Conservation (phyloP, 2,888 invertebrate genomes). For the Drosophila affinis region DNA sequence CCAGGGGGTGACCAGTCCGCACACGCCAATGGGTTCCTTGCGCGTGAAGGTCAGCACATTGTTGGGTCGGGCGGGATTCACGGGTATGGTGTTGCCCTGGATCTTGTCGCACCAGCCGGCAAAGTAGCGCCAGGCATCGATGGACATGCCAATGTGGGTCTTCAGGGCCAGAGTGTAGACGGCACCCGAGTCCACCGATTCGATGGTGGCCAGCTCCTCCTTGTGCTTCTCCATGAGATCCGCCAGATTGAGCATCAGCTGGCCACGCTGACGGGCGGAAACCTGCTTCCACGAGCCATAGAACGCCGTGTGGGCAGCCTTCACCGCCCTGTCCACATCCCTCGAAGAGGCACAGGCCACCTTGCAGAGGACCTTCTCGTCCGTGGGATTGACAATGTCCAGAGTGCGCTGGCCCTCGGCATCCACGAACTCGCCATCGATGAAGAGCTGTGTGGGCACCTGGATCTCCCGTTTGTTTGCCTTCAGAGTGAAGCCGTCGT, state of each 20-base stretch:
- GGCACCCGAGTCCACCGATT: conserved; percentile 96
- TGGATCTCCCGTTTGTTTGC: conserved; percentile 93
- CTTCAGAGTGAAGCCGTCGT: conserved; percentile 90
- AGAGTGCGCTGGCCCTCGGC: conserved; percentile 88
- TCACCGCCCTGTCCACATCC: conserved; percentile 95
- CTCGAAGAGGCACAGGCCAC: conserved; percentile 89
- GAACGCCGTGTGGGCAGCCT: conserved; percentile 94
- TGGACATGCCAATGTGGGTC: conserved; percentile 98
- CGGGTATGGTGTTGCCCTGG: conserved; percentile 95
- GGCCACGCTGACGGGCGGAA: conserved; percentile 95
- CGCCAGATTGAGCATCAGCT: conserved; percentile 92
- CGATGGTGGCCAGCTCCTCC: conserved; percentile 97
- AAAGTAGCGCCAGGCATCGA: conserved; percentile 98
- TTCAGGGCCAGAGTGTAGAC: conserved; percentile 98
- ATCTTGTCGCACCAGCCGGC: conserved; percentile 99
- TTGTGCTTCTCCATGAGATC: conserved; percentile 97
- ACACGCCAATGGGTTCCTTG: conserved; percentile 96
- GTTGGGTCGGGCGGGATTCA: conserved; percentile 95
- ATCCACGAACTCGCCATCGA: conserved; percentile 94
- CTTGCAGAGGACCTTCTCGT: conserved; percentile 91
- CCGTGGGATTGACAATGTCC: conserved; percentile 91
- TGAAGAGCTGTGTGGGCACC: conserved; percentile 95
- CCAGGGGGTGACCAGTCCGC: conserved; percentile 97
- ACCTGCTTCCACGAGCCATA: conserved; percentile 97
- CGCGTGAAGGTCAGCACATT: conserved; percentile 94